Conservation (phyloP, 2,888 invertebrate species). For the Drosophila histrio region DNA sequence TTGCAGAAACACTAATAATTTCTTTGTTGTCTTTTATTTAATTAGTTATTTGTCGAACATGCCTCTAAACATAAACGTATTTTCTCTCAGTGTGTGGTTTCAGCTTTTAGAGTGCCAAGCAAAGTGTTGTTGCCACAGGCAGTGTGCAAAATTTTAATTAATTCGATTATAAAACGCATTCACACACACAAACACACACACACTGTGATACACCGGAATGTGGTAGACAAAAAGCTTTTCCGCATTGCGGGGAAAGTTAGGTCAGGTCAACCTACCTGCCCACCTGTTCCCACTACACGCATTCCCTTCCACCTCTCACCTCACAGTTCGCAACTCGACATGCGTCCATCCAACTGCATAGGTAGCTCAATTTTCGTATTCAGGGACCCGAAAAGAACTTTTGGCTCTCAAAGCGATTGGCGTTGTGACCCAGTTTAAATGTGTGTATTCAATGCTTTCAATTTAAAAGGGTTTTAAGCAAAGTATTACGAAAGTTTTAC, state of each 20-base stretch:
- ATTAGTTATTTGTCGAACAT: no score
- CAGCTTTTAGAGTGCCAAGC: slow-evolving; percentile 10
- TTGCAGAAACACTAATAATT: no score
- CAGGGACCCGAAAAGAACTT: slow-evolving; percentile 1
- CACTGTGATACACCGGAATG: slow-evolving; percentile 17
- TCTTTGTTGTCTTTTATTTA: no score
- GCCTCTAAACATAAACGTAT: no score
- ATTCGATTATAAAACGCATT: slow-evolving; percentile 74
- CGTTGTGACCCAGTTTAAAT: slow-evolving; percentile 61
- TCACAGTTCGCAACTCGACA: not conserved
- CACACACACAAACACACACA: slow-evolving; percentile 40
- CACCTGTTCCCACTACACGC: not conserved
- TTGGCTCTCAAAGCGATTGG: not conserved
- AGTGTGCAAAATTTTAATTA: slow-evolving; percentile 73
- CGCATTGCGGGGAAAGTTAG: slow-evolving; percentile 44
- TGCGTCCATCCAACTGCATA: not conserved
- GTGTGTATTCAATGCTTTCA: slow-evolving; percentile 2
- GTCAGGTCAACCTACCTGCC: not conserved
- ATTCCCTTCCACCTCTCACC: not conserved
- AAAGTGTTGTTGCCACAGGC: slow-evolving; percentile 30
- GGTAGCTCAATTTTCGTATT: slow-evolving; percentile 8
- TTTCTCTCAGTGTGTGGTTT: slow-evolving; percentile 36
- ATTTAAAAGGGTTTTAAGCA: slow-evolving; percentile 23
- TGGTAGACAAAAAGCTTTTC: slow-evolving; percentile 66
- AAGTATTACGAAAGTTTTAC: not conserved